Evolutionary conservation across 2,797 vertebrate genomes (phyloP), one percentile per base, ranked within the genome.

Genomic region (Lagocephalus sceleratus): DNA sequence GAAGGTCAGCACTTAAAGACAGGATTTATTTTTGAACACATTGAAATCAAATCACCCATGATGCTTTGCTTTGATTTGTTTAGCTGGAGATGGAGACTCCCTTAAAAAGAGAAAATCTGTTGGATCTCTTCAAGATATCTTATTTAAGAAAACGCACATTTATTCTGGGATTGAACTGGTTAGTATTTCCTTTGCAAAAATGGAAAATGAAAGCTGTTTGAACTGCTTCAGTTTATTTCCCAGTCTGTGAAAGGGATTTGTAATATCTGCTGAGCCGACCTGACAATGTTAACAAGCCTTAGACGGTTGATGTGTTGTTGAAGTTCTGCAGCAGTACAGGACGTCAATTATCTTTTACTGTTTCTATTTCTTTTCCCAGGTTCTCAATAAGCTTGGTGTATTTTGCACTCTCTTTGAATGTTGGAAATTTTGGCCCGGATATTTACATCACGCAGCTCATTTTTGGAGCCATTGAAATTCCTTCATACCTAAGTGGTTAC

Each of bases 401-500:
- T 73, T 95, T 88, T 0, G 92, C 91, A 1, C 59, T 95, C 61
- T 82, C 91, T 58, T 69, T 94, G 49, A 92, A 92, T 0, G 89
- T 94, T 23, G 90, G 90, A 0, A 86, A 78, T 26, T 47, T 47
- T 26, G 46, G 46, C 20, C 10, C n/a, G 3, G 19, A 47, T 17
- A 47, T 47, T 16, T 93, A 94, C 77, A 78, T 95, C 81, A 94
- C 92, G 0, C 92, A 95, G 70, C 72, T 94, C 1, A 76, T 93
- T 0, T 95, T 94, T 5, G 91, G 92, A 45, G 49, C 80, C 0
- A 89, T 87, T 2, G 92, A 94, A 69, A 51, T 93, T 16, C 90
- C 88, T 0, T 87, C 88, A 2, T 78, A 89, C 1, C 3, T 81
- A 9, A 52, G 57, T 22, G 83, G 82, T 60, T 81, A 90, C 74